Evolutionary conservation across 2,888 invertebrate species (phyloP).

Genomic region (Vesta saturnalis): DNA sequence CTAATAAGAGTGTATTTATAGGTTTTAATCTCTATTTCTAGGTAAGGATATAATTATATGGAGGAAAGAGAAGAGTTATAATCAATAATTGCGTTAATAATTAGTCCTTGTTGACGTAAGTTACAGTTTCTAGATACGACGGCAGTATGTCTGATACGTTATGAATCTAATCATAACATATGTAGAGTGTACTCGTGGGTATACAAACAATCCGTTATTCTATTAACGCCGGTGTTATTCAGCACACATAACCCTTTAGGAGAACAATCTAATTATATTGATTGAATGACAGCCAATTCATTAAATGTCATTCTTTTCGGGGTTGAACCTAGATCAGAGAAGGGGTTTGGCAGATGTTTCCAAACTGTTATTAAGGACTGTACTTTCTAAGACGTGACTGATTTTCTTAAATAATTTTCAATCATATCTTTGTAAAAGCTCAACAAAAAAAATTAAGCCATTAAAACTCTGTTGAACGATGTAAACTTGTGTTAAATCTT

Average conservation of each 20-base stretch:
- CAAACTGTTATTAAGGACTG: slow-evolving; percentile 40
- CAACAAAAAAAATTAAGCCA: too few species aligned
- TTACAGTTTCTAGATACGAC: too few species aligned
- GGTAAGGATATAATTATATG: too few species aligned
- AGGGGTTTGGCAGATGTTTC: slow-evolving; percentile 56
- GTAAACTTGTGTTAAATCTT: neutral
- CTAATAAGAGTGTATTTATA: too few species aligned
- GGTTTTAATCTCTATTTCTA: too few species aligned
- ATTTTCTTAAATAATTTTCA: too few species aligned
- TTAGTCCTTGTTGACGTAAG: too few species aligned
- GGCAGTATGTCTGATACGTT: slow-evolving; percentile 20
- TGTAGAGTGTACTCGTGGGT: slow-evolving; percentile 33
- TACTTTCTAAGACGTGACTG: too few species aligned
- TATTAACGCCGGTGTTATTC: slow-evolving; percentile 59
- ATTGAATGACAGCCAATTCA: slow-evolving; percentile 65
- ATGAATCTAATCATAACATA: slow-evolving; percentile 33
- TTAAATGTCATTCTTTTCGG: slow-evolving; percentile 61
- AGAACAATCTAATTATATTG: slow-evolving; percentile 64
- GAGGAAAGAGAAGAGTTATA: too few species aligned
- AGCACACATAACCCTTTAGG: slow-evolving; percentile 60
- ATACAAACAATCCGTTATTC: slow-evolving; percentile 57
- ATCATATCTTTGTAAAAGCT: too few species aligned
- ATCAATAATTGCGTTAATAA: too few species aligned
- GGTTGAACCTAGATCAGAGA: slow-evolving; percentile 45
- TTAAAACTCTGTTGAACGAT: too few species aligned